Base-by-base conservation (phyloP, 92 coral and sea anemone species). In the Parazoanthus swiftii region DNA sequence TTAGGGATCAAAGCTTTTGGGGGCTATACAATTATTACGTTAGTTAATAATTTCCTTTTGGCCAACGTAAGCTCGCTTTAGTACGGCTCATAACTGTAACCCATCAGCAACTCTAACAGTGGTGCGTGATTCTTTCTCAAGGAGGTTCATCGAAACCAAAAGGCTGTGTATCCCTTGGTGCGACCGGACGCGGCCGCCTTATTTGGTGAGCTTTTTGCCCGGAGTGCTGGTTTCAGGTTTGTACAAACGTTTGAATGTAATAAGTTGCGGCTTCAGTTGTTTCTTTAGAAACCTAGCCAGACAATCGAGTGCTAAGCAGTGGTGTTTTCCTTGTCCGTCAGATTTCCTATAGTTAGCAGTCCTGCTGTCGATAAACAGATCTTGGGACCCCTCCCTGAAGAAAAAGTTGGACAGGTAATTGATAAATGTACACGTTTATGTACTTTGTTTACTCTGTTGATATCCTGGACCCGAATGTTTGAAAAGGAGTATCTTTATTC, bases 151-250 rank as follows among this genome's bases (percentile, higher is more conserved):
- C 91, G 94, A 65, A 88, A 90, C 42, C 92, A 85, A 21, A 94
- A 94, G 77, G 76, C 92, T 33, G 77, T n/a, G 25, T 58, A 71
- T 18, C 70, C 94, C 6, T 50, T 93, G 38, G 14, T 89, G 35
- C 92, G 89, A 71, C 81, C 95, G 68, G 95, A 95, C 39, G 93
- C 98, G 16, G 91, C 79, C 21, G 21, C 94, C 16, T 85, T 93
- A 46, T 56, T 95, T 66, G 89, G 92, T 65, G 98, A 95, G 78
- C 80, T 95, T 23, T 91, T 95, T 56, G 89, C 94, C 37, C 91
- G 95, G 58, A 81, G 92, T 1, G 92, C 93, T 39, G 92, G 95
- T 16, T 85, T 93, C 36, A 94, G 98, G 98, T 94, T 75, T 78
- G 92, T 36, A 46, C 4, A 44, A 71, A 44, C 43, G 8, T 76